Conservation (phyloP, 2,113 vertebrate genomes). For the Passer domesticus region DNA sequence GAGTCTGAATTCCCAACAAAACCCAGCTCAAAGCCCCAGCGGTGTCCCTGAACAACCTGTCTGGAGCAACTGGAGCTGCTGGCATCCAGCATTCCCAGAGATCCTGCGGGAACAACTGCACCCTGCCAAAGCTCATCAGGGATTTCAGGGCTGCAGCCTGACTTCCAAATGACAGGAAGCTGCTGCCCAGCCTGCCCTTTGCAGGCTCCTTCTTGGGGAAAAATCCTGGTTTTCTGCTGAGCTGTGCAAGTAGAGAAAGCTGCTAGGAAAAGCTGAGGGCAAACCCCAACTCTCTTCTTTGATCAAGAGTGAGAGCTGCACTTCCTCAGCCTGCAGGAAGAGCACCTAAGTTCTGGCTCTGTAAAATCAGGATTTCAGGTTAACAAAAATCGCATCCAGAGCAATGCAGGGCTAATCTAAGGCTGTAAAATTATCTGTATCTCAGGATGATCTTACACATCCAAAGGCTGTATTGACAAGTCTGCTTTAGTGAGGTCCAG, state of each 20-base stretch:
- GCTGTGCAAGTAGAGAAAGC: background rate
- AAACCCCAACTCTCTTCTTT: background rate
- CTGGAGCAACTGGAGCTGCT: background rate
- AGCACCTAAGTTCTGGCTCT: background rate
- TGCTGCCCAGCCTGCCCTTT: background rate
- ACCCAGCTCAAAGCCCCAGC: background rate
- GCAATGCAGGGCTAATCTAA: background rate
- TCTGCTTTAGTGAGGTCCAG: background rate
- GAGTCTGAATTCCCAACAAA: background rate
- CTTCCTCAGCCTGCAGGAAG: background rate
- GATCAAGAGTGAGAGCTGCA: background rate
- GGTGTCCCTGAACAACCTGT: background rate
- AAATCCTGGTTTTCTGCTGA: background rate
- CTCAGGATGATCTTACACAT: background rate
- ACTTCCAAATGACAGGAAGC: background rate
- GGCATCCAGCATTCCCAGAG: rapidly evolving
- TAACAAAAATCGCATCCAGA: background rate
- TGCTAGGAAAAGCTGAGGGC: background rate
- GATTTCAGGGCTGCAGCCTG: background rate
- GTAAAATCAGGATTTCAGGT: background rate
- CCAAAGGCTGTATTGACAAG: background rate
- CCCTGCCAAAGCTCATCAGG: background rate
- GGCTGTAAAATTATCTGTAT: background rate
- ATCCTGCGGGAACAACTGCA: background rate
- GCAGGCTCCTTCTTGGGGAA: background rate